Evolutionary conservation across 2,888 invertebrate species (phyloP), one percentile per base, ranked within the genome.

Genomic region (Dolichomitus sp.): DNA sequence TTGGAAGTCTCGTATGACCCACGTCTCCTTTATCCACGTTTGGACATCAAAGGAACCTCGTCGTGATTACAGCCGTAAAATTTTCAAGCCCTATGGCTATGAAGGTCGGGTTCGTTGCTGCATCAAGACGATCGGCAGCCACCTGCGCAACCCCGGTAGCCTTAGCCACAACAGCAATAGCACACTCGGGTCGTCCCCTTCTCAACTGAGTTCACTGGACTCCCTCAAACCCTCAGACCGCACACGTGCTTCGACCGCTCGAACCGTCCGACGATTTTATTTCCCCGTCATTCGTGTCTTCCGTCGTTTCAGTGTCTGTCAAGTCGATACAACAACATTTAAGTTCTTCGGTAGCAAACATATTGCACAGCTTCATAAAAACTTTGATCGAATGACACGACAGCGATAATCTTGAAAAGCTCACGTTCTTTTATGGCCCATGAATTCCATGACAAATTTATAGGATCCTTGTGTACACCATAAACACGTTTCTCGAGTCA

Each of bases 91-190:
- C 87, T 85, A 86, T 37, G 76, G 61, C 48, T 61, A 40, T 50
- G 59, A 14, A 69, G 59, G 61, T 23, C 48, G 40, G 69, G 86
- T 84, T 90, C 89, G 91, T 91, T 90, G 75, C 57, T 90, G 75
- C 65, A 54, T 33, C 80, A 68, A 73, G 57, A 80, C 59, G 14
- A 68, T 65, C 50, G 50, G 59, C 59, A 69, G 69, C 69, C 76
- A 61, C 30, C 69, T 68, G 69, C 76, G 59, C 45, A 52, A 77
- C 40, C 50, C 9, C 68, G 14, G 54, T 30, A 27, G 17, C 30
- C 45, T 11, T 61, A 40, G 14, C 27, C 12, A 6, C 27, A 42
- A 11, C 5, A 30, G 14, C 42, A 59, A 6, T 54, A 17, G 72
- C 54, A 27, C 23, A 27, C 61, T 68, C n/a, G 14, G 27, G 17